phyloP scores from a whole-genome alignment of 2,888 invertebrate genomes.

The Leptopterna dolabrata region DNA sequence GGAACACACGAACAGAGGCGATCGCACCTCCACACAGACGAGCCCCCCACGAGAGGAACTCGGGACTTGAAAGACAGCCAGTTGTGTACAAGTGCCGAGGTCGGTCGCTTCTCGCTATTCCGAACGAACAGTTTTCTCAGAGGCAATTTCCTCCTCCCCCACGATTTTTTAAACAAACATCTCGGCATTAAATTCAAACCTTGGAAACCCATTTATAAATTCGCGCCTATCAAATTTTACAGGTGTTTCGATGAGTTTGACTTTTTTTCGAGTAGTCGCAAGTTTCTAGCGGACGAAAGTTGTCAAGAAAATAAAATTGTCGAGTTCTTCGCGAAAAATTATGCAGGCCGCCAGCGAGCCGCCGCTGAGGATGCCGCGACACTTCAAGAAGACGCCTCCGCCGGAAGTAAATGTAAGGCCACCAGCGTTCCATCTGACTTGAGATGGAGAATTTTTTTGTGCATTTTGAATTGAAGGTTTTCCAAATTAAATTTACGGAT shows the following conservation, averaged over 20 bases:
- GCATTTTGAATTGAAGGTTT: too few relatives aligned
- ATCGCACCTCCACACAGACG: neutral
- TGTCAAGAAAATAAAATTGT: neutral
- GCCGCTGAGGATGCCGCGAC: slow-evolving; percentile 33
- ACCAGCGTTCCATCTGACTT: too few relatives aligned
- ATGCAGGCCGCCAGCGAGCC: slow-evolving; percentile 39
- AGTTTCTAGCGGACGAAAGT: neutral
- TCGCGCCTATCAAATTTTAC: too few relatives aligned
- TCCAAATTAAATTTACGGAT: too few relatives aligned
- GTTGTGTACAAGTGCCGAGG: neutral
- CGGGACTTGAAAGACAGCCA: slow-evolving; percentile 19
- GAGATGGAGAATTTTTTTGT: too few relatives aligned
- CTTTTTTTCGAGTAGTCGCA: too few relatives aligned
- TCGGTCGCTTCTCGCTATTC: neutral
- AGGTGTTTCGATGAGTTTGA: too few relatives aligned
- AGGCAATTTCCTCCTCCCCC: neutral
- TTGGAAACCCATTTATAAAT: too few relatives aligned
- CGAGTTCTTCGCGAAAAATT: neutral
- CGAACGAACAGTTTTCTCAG: neutral
- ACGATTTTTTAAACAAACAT: neutral
- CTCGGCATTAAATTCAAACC: neutral
- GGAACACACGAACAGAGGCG: neutral
- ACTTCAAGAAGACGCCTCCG: slow-evolving; percentile 25
- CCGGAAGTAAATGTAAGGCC: slow-evolving; percentile 28
- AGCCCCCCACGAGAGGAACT: slow-evolving; percentile 3